phyloP scores from a whole-genome alignment of 1,140 invertebrate species.

The Lasioglossum albipes region DNA sequence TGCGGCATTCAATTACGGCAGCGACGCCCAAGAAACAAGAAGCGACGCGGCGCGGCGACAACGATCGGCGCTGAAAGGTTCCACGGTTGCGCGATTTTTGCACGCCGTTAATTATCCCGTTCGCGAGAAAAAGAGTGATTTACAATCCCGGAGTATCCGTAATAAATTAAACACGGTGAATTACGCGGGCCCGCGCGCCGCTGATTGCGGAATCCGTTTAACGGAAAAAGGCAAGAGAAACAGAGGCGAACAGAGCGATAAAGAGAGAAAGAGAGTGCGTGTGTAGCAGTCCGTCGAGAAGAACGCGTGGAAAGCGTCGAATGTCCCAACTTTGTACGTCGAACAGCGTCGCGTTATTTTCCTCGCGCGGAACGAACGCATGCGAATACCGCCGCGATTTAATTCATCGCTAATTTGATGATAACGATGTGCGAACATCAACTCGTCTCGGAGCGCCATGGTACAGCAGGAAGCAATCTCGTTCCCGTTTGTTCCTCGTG shows the following conservation, averaged over 20 bases:
- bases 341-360: not conserved
- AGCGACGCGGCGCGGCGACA: not conserved
- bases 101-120: constrained; percentile 8
- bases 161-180: constrained; percentile 14
- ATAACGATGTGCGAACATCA: constrained; percentile 10
- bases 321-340: not conserved
- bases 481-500: not conserved
- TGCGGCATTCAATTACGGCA: not conserved
- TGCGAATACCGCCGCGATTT: not conserved
- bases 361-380: not conserved
- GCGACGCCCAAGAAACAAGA: not conserved
- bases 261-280: no score
- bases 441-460: not conserved
- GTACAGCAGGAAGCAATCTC: not conserved
- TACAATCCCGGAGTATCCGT: not conserved
- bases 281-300: not conserved
- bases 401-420: constrained; percentile 5
- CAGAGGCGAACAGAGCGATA: not conserved
- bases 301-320: not conserved
- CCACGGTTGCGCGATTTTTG: constrained; percentile 1
- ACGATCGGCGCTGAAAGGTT: not conserved
- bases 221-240: not conserved
- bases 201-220: constrained; percentile 2
- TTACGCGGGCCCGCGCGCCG: not conserved
- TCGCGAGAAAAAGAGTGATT: constrained; percentile 4